Evolutionary conservation across 2,888 invertebrate genomes (phyloP), one percentile per base, ranked within the genome.

Genomic region (Cosmorhoe ocellata): DNA sequence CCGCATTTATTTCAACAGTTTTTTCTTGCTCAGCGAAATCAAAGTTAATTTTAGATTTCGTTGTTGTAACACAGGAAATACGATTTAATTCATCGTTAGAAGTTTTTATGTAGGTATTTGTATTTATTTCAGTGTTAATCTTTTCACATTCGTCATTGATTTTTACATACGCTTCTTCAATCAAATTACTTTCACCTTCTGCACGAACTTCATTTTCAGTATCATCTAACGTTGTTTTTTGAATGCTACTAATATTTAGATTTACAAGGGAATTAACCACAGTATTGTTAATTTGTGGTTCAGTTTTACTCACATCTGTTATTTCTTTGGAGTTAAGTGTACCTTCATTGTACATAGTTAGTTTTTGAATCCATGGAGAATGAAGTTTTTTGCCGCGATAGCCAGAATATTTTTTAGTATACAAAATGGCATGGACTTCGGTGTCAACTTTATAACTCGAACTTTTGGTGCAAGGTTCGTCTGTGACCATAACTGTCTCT

Each of bases 331-430:
- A 18, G n/a, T 36, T 34, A 0, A 1, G 18, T 50, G 33, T 50
- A 1, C 79, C 78, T 66, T 77, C 82, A 54, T 52, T 64, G 51
- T 64, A 61, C 26, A 68, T 45, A 11, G 81, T 46, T 42, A 88
- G 71, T 49, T 87, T 85, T 71, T 84, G 84, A 52, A 88, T 72
- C 67, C 74, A 69, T 22, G 83, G 76, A 4, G 85, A 87, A 74
- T 73, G 76, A 30, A 80, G 64, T 66, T 79, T 72, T 67, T 86
- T 87, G 8, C 41, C 27, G 8, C 7, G 22, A 34, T 24, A 41
- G 9, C 18, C 11, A 37, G n/a, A 30, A 12, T 28, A 27, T 47
- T 28, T 33, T 36, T 18, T 33, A 12, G 24, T 3, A 38, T 11
- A 5, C 31, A 13, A 40, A 34, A 10, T 5, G 3, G 9, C 9